Evolutionary conservation across 2,113 vertebrate genomes (phyloP).

Genomic region (Setophaga coronata): DNA sequence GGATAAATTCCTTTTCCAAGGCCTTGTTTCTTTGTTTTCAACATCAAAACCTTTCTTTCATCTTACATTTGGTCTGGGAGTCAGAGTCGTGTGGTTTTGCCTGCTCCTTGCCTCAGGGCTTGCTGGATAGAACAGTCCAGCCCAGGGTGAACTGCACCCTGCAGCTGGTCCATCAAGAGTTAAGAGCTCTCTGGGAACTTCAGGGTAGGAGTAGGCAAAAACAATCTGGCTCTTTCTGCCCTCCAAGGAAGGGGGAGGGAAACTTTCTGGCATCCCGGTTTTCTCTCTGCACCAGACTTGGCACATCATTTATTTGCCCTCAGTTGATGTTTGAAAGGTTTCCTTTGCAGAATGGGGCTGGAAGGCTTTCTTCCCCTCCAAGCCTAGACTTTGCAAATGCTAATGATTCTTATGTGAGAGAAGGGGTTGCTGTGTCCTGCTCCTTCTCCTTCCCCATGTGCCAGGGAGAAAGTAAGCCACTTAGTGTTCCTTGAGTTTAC

Average conservation of each 20-base stretch:
- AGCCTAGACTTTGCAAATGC: slow-evolving; percentile 6
- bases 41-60: background rate
- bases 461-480: background rate
- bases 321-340: background rate
- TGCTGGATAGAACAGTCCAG: background rate
- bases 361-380: background rate
- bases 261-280: background rate
- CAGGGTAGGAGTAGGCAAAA: background rate
- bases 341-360: background rate
- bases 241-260: background rate
- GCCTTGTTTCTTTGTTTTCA: background rate
- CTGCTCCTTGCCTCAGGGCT: background rate
- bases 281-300: background rate
- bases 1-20: background rate
- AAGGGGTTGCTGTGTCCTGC: background rate
- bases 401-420: background rate
- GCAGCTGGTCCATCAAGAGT: background rate
- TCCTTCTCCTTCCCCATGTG: background rate
- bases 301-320: background rate
- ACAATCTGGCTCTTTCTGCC: background rate
- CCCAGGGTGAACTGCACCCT: background rate
- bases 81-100: background rate
- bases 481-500: background rate
- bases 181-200: background rate
- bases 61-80: background rate